A percentile compares a stretch with the other conserved stretches of the same genome.
These are phyloP conservation scores for Sinhomidia bicolor DNA, from an alignment of 2,888 invertebrate genomes.

Conservation along the genomic window DNA sequence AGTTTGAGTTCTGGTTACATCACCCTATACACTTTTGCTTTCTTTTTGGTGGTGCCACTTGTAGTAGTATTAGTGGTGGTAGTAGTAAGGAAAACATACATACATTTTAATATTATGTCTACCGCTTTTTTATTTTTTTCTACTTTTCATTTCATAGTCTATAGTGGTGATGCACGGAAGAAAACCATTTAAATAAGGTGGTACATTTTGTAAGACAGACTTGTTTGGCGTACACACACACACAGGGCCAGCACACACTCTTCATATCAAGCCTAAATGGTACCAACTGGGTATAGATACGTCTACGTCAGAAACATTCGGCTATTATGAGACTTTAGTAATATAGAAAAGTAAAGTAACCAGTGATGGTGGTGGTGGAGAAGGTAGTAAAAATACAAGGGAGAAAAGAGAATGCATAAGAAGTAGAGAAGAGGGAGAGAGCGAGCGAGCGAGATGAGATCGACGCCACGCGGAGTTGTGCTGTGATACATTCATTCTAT, in stretches of 20 bases:
- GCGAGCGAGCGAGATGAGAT: constrained; percentile 70
- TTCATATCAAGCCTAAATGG: not conserved
- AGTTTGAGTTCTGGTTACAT: constrained; percentile 7
- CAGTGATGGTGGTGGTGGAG: not conserved
- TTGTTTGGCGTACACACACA: not conserved
- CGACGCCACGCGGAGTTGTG: constrained; percentile 69
- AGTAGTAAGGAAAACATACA: not conserved
- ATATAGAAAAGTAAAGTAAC: constrained; percentile 5
- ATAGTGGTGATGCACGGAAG: not conserved
- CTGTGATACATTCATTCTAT: constrained; percentile 19
- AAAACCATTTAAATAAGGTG: constrained; percentile 6
- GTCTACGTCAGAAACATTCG: constrained; percentile 46
- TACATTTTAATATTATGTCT: not conserved
- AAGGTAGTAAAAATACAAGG: not conserved
- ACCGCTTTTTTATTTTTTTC: not conserved
- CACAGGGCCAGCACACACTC: no score
- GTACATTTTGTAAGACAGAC: not conserved
- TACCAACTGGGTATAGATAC: constrained; percentile 7
- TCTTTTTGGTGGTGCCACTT: not conserved
- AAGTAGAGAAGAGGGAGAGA: constrained; percentile 20
- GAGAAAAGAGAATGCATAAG: constrained; percentile 25
- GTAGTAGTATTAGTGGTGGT: no score
- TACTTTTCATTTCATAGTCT: constrained; percentile 30
- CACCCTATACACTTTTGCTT: not conserved
- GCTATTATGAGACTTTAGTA: constrained; percentile 31